These are phyloP conservation scores for Tromatobia lineatoria DNA, from an alignment of 2,888 invertebrate species.

Conservation along the genomic window DNA sequence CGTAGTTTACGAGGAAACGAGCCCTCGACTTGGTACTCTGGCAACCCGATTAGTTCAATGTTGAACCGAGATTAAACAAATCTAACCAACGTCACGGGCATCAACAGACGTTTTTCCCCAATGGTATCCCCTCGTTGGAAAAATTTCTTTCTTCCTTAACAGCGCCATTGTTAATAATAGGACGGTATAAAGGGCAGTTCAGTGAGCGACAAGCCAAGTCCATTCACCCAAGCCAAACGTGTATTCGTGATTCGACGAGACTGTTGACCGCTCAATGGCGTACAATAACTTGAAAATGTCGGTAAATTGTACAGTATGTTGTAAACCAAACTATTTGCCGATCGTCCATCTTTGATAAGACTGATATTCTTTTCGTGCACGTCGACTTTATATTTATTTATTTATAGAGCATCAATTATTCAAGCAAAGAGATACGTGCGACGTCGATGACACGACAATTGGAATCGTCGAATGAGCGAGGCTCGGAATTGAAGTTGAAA, in stretches of 20 bases:
- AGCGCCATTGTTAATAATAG: slow-evolving; percentile 77
- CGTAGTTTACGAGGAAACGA: slow-evolving; percentile 73
- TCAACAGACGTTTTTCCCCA: slow-evolving; percentile 23
- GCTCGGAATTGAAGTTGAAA: slow-evolving; percentile 24
- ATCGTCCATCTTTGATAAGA: not conserved
- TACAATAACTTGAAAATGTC: slow-evolving; percentile 27
- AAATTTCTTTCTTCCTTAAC: slow-evolving; percentile 69
- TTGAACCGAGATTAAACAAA: not conserved
- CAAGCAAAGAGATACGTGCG: slow-evolving; percentile 1
- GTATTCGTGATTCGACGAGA: slow-evolving; percentile 32
- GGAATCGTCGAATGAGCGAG: slow-evolving; percentile 39
- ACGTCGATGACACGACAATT: slow-evolving; percentile 32
- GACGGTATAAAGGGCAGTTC: slow-evolving; percentile 75
- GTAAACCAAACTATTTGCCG: not conserved
- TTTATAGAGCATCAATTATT: slow-evolving; percentile 54
- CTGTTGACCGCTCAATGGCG: slow-evolving; percentile 28
- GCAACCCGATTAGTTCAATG: slow-evolving; percentile 23
- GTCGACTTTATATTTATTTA: slow-evolving; percentile 47
- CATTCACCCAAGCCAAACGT: not conserved
- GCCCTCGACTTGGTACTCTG: slow-evolving; percentile 40
- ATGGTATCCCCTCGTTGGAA: too few species aligned
- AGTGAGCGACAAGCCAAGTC: slow-evolving; percentile 17
- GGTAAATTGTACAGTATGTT: not conserved
- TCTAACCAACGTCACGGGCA: not conserved
- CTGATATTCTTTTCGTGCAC: slow-evolving; percentile 1